phyloP scores from a whole-genome alignment of 1,140 invertebrate genomes.

The Melipona quadrifasciata region DNA sequence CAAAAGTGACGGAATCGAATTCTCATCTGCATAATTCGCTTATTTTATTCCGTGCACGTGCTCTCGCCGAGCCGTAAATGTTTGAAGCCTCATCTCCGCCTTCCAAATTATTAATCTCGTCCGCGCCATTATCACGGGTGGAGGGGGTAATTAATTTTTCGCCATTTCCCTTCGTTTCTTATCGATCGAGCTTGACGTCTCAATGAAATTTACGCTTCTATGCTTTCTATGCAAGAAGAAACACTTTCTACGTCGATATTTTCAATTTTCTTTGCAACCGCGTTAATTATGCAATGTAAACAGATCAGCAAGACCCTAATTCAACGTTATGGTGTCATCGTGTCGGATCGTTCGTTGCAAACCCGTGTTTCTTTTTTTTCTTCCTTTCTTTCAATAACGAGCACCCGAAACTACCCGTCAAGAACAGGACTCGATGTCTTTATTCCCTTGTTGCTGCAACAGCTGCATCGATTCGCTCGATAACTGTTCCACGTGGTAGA shows the following conservation, averaged over 20 bases:
- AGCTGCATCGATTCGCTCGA: constrained; percentile 57
- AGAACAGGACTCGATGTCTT: constrained; percentile 61
- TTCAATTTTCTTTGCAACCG: too few species aligned
- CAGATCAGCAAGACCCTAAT: not conserved
- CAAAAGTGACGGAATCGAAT: constrained; percentile 67
- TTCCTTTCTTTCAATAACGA: not conserved
- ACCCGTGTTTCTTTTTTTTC: not conserved
- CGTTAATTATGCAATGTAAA: not conserved
- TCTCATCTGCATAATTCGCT: constrained; percentile 63
- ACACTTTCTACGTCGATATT: too few species aligned
- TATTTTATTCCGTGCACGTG: constrained; percentile 61
- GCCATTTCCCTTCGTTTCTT: not conserved
- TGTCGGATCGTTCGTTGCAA: not conserved
- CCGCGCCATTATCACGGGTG: not conserved
- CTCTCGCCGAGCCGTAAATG: constrained; percentile 27
- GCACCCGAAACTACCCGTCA: not conserved
- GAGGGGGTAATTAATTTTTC: not conserved
- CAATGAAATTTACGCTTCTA: not conserved
- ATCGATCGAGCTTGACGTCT: constrained; percentile 24
- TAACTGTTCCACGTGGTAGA: not conserved
- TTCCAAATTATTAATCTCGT: constrained; percentile 57
- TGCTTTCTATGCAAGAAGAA: too few species aligned
- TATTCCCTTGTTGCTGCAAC: constrained; percentile 63
- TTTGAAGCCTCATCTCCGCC: constrained; percentile 18
- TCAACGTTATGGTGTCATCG: not conserved